A percentile compares a stretch with the other conserved stretches of the same genome.
Evolutionary conservation across 2,113 vertebrate genomes (phyloP).

Genomic region (Triplophysa siluroides): DNA sequence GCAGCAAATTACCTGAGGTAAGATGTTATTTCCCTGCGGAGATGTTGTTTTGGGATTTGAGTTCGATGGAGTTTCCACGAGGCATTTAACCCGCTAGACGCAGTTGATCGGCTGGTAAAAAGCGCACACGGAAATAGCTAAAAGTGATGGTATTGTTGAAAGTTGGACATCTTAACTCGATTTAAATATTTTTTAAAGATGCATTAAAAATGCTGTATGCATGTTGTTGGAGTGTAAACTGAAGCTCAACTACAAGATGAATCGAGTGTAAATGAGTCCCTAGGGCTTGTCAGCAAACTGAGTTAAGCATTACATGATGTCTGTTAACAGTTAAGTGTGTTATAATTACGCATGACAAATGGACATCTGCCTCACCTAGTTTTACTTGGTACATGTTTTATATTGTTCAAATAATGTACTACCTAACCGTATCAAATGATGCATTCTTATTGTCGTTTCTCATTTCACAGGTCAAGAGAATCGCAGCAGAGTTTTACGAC

Average conservation of each 20-base stretch:
- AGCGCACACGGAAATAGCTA: too few species aligned
- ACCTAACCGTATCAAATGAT: neutral
- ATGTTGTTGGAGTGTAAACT: too few species aligned
- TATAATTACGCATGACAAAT: neutral
- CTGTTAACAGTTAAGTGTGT: constrained; percentile 31
- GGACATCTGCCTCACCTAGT: neutral
- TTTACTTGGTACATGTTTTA: neutral
- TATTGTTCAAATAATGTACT: neutral
- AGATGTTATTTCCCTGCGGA: constrained; percentile 31
- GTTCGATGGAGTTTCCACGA: too few species aligned
- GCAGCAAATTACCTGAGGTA: constrained; percentile 91
- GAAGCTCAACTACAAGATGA: too few species aligned
- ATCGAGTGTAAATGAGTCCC: neutral
- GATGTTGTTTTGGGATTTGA: neutral
- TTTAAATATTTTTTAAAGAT: too few species aligned
- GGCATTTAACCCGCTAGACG: too few species aligned
- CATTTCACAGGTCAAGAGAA: constrained; percentile 86
- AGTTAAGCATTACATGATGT: neutral
- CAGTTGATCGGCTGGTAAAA: too few species aligned
- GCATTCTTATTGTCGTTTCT: neutral
- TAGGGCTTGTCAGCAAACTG: neutral
- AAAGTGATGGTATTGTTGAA: too few species aligned
- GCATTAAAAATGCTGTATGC: too few species aligned
- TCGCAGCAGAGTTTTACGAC: constrained; percentile 94
- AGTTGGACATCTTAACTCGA: too few species aligned